Conservation (phyloP, 2,113 vertebrate genomes). For the Hippolais icterina region DNA sequence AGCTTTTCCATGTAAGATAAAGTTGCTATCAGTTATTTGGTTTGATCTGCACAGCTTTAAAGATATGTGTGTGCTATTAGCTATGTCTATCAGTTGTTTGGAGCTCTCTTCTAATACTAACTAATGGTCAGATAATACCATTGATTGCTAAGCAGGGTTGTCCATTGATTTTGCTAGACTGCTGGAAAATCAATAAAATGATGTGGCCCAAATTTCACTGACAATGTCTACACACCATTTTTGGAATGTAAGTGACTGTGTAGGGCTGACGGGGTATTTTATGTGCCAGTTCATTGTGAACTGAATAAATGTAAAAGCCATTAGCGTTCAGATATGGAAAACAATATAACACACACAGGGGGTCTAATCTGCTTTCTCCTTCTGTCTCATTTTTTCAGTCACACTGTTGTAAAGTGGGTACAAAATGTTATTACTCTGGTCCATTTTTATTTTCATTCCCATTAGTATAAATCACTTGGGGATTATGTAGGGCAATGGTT, state of each 20-base stretch:
- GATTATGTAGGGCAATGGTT: neutral
- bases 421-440: neutral
- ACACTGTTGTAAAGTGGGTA: neutral
- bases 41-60: neutral
- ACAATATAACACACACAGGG: neutral
- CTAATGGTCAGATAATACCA: slow-evolving; percentile 27
- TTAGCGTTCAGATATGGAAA: neutral
- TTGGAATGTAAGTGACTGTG: neutral
- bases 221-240: neutral
- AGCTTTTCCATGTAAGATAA: neutral
- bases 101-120: neutral
- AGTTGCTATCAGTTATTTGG: neutral
- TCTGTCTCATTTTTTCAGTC: neutral
- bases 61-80: neutral
- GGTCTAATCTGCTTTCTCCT: neutral
- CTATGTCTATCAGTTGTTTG: neutral
- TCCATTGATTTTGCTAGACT: slow-evolving; percentile 32
- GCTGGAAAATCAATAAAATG: slow-evolving; percentile 25
- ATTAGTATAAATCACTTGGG: neutral
- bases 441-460: neutral
- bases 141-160: slow-evolving; percentile 18
- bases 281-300: neutral
- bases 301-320: neutral
- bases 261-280: neutral
- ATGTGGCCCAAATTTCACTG: slow-evolving; percentile 1